These are phyloP conservation scores for Nicator chloris DNA, from an alignment of 2,113 vertebrate species.

Conservation along the genomic window DNA sequence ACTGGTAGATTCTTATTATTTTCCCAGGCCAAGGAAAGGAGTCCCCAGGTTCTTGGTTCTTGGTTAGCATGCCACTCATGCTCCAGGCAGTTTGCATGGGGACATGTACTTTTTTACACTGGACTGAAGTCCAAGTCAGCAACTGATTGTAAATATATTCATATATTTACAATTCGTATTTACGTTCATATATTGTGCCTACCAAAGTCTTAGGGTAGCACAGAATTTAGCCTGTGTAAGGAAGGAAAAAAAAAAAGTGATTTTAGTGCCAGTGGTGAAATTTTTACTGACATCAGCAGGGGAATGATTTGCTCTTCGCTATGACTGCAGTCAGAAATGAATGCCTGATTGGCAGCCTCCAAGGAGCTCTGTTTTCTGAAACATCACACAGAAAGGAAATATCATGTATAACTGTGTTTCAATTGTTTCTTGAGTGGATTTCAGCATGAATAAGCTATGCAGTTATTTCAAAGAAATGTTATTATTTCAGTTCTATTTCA, in stretches of 20 bases:
- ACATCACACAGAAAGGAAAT: not conserved
- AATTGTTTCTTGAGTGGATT: constrained; percentile 11
- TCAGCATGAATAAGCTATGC: not conserved
- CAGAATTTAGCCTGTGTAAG: not conserved
- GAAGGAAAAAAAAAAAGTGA: not conserved
- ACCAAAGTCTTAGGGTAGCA: not conserved
- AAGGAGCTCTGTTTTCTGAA: not conserved
- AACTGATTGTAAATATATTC: not conserved
- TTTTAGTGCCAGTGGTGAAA: not conserved
- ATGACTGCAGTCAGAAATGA: not conserved
- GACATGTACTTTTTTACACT: not conserved
- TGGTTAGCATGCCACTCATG: no score
- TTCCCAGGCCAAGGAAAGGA: not conserved
- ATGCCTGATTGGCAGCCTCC: not conserved
- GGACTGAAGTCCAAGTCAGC: not conserved
- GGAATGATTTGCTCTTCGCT: not conserved
- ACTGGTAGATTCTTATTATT: not conserved
- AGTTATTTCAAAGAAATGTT: not conserved
- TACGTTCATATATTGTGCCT: not conserved
- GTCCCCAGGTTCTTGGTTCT: accelerated
- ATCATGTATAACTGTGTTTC: not conserved
- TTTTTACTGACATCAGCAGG: not conserved
- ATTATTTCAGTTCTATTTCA: not conserved
- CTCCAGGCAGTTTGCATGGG: not conserved
- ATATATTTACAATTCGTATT: no score